phyloP scores from a whole-genome alignment of 92 coral and sea anemone genomes.

The Zoanthus sansibaricus region DNA sequence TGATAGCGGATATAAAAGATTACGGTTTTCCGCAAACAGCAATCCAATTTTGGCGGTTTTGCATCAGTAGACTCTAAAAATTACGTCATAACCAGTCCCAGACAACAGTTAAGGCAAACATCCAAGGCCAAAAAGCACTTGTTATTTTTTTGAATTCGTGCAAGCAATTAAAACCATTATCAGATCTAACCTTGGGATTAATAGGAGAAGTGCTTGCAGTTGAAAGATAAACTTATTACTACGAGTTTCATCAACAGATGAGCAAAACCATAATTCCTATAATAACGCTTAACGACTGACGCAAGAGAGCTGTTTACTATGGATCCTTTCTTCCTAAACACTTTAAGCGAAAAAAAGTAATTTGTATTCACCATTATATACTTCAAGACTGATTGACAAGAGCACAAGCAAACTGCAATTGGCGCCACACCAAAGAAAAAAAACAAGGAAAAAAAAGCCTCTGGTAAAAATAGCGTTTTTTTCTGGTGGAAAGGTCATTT shows the following conservation, averaged over 20 bases:
- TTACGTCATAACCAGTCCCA: conserved; percentile 13
- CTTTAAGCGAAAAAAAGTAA: too few relatives aligned
- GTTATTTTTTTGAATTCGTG: conserved; percentile 11
- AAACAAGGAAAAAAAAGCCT: neutral
- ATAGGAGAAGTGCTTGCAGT: neutral
- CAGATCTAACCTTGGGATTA: conserved; percentile 16
- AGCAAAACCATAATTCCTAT: neutral
- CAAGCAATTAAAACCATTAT: conserved; percentile 12
- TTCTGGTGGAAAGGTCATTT: neutral
- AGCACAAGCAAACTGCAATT: neutral
- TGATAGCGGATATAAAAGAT: neutral
- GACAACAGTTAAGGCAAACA: neutral
- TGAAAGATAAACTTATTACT: conserved; percentile 16
- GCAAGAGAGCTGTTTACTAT: too few relatives aligned
- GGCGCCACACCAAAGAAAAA: neutral
- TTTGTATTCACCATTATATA: too few relatives aligned
- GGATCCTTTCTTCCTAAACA: too few relatives aligned
- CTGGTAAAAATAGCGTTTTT: neutral
- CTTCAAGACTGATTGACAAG: too few relatives aligned
- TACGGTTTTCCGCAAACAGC: neutral
- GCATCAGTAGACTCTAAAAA: neutral
- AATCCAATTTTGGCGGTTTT: neutral
- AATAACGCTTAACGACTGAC: too few relatives aligned
- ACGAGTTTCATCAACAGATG: neutral
- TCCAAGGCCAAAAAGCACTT: neutral